These are phyloP conservation scores for Drepana arcuata DNA, from an alignment of 1,140 invertebrate species.

Conservation along the genomic window DNA sequence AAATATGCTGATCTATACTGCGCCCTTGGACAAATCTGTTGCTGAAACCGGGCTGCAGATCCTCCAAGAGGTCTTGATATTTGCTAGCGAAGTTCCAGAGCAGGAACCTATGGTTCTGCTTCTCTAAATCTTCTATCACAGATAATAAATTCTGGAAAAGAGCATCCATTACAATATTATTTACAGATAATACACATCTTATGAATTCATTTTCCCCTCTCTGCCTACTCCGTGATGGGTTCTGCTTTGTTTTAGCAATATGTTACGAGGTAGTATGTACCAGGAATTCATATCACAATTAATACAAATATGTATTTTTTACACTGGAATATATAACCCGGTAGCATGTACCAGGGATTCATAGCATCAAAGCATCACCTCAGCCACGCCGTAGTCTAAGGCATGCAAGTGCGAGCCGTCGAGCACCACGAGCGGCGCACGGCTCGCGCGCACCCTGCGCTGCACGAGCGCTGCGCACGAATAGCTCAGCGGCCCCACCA, in stretches of 20 bases:
- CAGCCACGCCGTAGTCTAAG: slow-evolving; percentile 35
- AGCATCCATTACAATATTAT: slow-evolving; percentile 1
- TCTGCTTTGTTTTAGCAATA: neutral
- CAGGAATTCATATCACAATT: too few species aligned
- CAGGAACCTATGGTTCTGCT: slow-evolving; percentile 22
- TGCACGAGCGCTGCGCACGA: slow-evolving; percentile 23
- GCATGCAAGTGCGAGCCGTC: slow-evolving; percentile 21
- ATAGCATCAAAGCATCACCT: slow-evolving; percentile 23
- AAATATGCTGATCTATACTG: slow-evolving; percentile 43
- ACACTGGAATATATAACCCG: neutral
- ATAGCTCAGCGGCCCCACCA: slow-evolving; percentile 29
- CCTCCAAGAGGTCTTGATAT: slow-evolving; percentile 26
- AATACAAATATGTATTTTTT: neutral
- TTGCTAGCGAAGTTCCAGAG: slow-evolving; percentile 43
- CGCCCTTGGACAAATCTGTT: slow-evolving; percentile 32
- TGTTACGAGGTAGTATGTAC: too few species aligned
- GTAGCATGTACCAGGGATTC: neutral
- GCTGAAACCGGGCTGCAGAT: slow-evolving; percentile 23
- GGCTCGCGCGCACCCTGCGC: slow-evolving; percentile 1
- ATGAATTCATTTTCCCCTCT: neutral
- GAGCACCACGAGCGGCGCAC: slow-evolving; percentile 18
- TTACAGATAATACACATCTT: too few species aligned
- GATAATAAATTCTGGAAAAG: slow-evolving; percentile 38
- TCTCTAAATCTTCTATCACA: slow-evolving; percentile 41
- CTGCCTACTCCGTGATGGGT: neutral